These are phyloP conservation scores for Drosophila guanche DNA, from an alignment of 1,140 invertebrate species.

Conservation along the genomic window DNA sequence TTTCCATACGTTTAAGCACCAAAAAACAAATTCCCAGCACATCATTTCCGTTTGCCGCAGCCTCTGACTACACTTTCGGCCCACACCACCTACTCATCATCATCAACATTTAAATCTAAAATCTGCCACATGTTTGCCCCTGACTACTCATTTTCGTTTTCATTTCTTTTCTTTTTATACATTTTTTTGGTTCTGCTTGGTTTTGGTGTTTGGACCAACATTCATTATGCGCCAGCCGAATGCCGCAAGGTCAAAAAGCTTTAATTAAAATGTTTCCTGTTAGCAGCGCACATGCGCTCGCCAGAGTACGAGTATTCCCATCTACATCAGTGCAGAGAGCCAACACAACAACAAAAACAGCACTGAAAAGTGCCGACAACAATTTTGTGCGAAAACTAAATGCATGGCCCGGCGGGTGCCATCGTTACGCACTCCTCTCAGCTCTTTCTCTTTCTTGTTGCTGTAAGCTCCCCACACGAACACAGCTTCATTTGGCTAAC, in stretches of 20 bases:
- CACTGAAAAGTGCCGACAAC: constrained; percentile 6
- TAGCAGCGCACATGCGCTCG: constrained; percentile 22
- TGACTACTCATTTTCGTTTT: constrained; percentile 24
- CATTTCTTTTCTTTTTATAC: constrained; percentile 9
- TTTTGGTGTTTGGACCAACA: constrained; percentile 19
- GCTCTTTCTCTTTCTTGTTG: constrained; percentile 4
- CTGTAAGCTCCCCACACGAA: constrained; percentile 1
- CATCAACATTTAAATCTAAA: constrained; percentile 28
- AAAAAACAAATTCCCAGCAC: too few relatives aligned
- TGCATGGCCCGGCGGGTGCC: constrained; percentile 1
- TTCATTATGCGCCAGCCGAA: constrained; percentile 49
- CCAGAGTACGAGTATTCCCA: too few relatives aligned
- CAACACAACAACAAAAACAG: constrained; percentile 22
- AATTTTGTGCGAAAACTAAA: constrained; percentile 34
- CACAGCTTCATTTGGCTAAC: constrained; percentile 40
- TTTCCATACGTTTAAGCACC: too few relatives aligned
- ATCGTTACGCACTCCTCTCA: constrained; percentile 12
- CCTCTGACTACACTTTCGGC: not conserved
- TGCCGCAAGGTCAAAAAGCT: constrained; percentile 56
- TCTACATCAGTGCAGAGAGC: not conserved
- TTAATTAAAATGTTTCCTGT: constrained; percentile 58
- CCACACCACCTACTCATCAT: constrained; percentile 1
- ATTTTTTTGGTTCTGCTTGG: constrained; percentile 6
- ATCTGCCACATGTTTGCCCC: constrained; percentile 30
- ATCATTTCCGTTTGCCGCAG: constrained; percentile 28